These are phyloP conservation scores for Benthosema pterotum DNA, from an alignment of 2,797 vertebrate genomes.

Conservation along the genomic window DNA sequence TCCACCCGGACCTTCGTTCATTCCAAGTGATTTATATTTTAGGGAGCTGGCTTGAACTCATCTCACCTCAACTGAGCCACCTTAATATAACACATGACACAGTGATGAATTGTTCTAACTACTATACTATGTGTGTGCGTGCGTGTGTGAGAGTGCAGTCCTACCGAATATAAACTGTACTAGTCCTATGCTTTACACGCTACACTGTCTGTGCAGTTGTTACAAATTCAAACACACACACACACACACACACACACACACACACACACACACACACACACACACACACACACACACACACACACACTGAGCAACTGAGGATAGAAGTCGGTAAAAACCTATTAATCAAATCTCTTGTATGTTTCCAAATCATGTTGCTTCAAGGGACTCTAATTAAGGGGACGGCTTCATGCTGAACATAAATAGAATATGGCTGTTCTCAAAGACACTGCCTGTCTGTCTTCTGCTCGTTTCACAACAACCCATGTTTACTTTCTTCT, in stretches of 20 bases:
- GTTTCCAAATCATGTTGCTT: constrained; percentile 52
- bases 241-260: constrained; percentile 10
- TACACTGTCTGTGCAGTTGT: no score
- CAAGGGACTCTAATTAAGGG: constrained; percentile 58
- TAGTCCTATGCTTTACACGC: neutral
- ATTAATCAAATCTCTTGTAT: constrained; percentile 62
- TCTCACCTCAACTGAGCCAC: constrained; percentile 35
- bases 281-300: constrained; percentile 17
- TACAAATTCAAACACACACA: neutral
- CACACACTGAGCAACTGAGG: constrained; percentile 37
- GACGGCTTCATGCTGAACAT: constrained; percentile 50
- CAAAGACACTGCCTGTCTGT: constrained; percentile 9
- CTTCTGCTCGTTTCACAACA: constrained; percentile 25
- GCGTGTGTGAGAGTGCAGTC: neutral
- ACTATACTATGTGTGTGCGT: neutral
- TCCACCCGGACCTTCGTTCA: constrained; percentile 1
- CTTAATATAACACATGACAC: constrained; percentile 38
- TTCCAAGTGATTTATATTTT: constrained; percentile 41
- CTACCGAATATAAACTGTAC: constrained; percentile 21
- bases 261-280: constrained; percentile 11
- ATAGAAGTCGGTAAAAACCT: constrained; percentile 43
- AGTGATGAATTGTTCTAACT: neutral
- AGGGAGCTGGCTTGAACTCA: constrained; percentile 38
- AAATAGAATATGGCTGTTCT: constrained; percentile 30
- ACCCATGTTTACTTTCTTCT: constrained; percentile 2